Evolutionary conservation across 2,113 vertebrate species (phyloP).

Genomic region (Amblyornis subalaris): DNA sequence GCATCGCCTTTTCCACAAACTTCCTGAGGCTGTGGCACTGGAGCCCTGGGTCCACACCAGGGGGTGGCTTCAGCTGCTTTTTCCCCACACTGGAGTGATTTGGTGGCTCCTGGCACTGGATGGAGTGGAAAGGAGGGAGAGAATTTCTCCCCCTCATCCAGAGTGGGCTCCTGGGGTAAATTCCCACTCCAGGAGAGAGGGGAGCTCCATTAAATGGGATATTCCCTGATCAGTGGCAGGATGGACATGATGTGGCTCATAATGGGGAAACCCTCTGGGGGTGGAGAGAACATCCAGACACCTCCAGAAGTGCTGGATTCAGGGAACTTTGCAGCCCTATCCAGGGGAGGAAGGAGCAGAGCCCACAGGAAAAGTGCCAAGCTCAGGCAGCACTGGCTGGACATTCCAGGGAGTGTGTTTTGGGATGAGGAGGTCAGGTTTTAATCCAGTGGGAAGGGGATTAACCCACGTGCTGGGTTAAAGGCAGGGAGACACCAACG

Average conservation of each 20-base stretch:
- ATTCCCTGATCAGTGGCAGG: background rate
- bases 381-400: fast-evolving
- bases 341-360: background rate
- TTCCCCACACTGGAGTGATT: fast-evolving
- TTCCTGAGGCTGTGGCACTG: background rate
- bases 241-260: background rate
- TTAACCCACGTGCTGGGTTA: fast-evolving
- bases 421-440: background rate
- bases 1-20: background rate
- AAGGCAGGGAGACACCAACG: fast-evolving
- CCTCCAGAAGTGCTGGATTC: fast-evolving
- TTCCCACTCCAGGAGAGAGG: background rate
- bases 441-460: background rate
- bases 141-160: background rate
- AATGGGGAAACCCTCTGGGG: background rate
- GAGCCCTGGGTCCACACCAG: fast-evolving
- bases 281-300: background rate
- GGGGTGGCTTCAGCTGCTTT: background rate
- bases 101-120: background rate
- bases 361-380: background rate
- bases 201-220: background rate
- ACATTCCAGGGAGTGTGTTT: background rate
- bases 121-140: background rate
- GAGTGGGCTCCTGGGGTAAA: fast-evolving
- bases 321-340: background rate